phyloP scores from a whole-genome alignment of 2,797 vertebrate genomes.

The Rhabdophis nuchalis region DNA sequence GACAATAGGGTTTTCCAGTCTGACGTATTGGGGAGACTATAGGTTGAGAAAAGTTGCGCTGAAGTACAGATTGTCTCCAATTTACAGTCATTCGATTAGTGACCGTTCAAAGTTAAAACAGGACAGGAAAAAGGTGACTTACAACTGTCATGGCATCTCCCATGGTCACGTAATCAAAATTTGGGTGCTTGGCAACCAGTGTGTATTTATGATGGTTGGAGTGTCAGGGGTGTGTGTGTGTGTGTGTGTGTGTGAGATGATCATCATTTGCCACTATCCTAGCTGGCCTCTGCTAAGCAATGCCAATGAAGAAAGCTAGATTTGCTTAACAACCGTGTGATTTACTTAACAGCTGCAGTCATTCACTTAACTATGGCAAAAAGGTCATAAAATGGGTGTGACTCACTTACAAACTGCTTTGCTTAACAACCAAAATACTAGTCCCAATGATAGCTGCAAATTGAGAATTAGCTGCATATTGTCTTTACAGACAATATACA shows the following conservation, averaged over 20 bases:
- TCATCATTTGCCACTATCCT: not conserved
- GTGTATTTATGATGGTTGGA: not conserved
- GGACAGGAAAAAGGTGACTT: not conserved
- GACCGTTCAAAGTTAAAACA: not conserved
- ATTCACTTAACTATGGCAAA: not conserved
- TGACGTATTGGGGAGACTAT: not conserved
- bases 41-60: not conserved
- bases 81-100: not conserved
- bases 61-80: not conserved
- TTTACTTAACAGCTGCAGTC: not conserved
- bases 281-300: no score
- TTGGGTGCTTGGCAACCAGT: not conserved
- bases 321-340: not conserved
- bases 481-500: not conserved
- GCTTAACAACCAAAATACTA: not conserved
- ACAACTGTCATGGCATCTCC: not conserved
- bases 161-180: not conserved
- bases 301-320: not conserved
- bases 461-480: not conserved
- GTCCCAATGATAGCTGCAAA: not conserved
- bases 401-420: not conserved
- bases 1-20: not conserved
- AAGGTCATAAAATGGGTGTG: not conserved
- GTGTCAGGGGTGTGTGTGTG: not conserved
- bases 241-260: not conserved